These are phyloP conservation scores for Aplodontia rufa DNA, from an alignment of 2,113 vertebrate species.

Conservation along the genomic window DNA sequence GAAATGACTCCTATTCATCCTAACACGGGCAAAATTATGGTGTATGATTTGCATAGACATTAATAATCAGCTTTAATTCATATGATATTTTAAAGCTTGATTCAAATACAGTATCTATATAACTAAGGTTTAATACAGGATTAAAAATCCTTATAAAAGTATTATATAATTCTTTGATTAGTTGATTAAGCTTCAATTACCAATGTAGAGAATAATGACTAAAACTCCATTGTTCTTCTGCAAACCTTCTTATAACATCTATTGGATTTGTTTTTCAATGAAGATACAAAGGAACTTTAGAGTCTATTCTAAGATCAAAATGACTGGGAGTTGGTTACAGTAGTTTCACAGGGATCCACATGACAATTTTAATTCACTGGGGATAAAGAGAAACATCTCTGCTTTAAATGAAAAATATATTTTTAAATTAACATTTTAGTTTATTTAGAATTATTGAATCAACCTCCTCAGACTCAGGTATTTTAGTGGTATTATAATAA, in stretches of 20 bases:
- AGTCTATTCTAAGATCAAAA: neutral
- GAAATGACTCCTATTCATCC: conserved; percentile 57
- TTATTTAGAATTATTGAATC: neutral
- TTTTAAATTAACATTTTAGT: conserved; percentile 15
- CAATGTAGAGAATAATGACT: neutral
- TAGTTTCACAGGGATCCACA: neutral
- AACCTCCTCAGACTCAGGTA: neutral
- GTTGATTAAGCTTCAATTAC: conserved; percentile 9
- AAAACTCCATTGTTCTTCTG: neutral
- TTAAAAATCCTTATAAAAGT: conserved; percentile 20
- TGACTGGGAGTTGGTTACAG: neutral
- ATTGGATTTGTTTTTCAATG: neutral
- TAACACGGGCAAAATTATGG: conserved; percentile 59
- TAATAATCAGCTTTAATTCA: conserved; percentile 58
- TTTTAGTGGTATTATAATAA: neutral
- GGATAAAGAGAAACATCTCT: neutral
- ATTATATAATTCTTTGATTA: conserved; percentile 1
- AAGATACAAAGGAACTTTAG: neutral
- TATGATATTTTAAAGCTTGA: conserved; percentile 29
- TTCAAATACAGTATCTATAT: conserved; percentile 34
- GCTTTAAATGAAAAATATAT: neutral
- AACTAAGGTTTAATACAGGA: conserved; percentile 31
- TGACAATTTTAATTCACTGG: conserved; percentile 11
- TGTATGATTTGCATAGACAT: conserved; percentile 9
- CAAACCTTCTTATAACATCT: neutral